phyloP scores from a whole-genome alignment of 2,797 vertebrate species.

The Pantherophis vulpinus region DNA sequence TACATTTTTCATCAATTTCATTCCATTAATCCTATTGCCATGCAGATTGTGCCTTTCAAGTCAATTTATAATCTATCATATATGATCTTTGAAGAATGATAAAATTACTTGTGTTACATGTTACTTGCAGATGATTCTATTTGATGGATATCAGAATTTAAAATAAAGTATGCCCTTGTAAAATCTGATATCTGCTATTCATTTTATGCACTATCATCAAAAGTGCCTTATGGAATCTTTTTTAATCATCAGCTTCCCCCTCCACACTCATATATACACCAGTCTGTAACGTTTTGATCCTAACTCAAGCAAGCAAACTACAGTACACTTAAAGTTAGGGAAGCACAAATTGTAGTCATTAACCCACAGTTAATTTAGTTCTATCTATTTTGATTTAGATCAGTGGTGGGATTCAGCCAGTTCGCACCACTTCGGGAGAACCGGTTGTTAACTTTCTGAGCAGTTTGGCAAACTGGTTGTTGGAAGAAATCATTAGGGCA shows the following conservation, averaged over 20 bases:
- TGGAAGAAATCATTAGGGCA: too few relatives aligned
- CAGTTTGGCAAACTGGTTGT: too few relatives aligned
- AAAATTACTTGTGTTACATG: background rate
- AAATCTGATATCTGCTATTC: background rate
- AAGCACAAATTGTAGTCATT: background rate
- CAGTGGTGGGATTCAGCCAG: too few relatives aligned
- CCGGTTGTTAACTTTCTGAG: too few relatives aligned
- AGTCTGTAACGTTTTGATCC: background rate
- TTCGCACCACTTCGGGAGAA: too few relatives aligned
- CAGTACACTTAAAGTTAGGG: background rate
- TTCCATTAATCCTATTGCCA: background rate
- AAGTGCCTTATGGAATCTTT: background rate
- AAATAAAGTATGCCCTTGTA: background rate
- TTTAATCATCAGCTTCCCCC: background rate
- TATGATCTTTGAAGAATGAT: background rate
- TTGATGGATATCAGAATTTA: background rate
- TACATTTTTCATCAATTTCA: background rate
- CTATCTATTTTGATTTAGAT: background rate
- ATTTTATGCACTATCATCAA: background rate
- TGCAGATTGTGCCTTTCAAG: background rate
- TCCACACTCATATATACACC: background rate
- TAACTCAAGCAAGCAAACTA: background rate
- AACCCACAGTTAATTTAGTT: background rate
- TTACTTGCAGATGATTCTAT: background rate
- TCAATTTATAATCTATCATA: background rate